Base-by-base conservation (phyloP, 1,140 invertebrate genomes). In the Campodea augens region DNA sequence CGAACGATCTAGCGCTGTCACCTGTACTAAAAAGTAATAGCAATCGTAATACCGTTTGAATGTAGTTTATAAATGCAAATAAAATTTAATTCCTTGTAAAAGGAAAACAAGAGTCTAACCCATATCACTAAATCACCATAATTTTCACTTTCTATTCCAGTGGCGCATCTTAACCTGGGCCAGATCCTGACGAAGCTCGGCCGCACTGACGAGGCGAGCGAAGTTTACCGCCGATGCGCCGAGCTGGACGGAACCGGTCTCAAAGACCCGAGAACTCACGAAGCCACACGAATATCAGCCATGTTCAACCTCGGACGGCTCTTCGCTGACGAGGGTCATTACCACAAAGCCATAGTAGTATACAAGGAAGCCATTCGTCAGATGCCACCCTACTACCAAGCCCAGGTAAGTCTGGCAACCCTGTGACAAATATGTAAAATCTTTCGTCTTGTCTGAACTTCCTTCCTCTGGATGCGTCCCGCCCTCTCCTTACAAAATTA, bases 141-240 rank as follows among this genome's bases (percentile, higher is more conserved):
- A n/a, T n/a, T n/a, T n/a, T n/a, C n/a, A n/a, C 27, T 32, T 15
- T 10, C 7, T 23, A 48, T 74, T 75, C 21, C 72, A 93, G 89
- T 93, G 72, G 92, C 91, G 32, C 88, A 96, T 65, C 75, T 96
- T 46, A 96, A 95, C 59, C 70, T 95, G 54, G 92, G 88, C 1
- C 78, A 88, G 48, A 79, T 89, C 20, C 68, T 91, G 49, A 78
- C 83, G 50, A 73, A 81, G 5, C 68, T 84, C 40, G 88, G 87
- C 10, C 69, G 80, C 38, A 74, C 77, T 50, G 72, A 79, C 39
- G 86, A 92, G 57, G 91, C 90, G 10, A 78, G 79, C 25, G 73
- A 78, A 50, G 77, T 86, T 38, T 76, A 93, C 40, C 66, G 77
- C 21, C 72, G 81, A 41, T 91, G 87, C 51, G 75, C 83, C 5